Evolutionary conservation across 2,888 invertebrate species (phyloP), one percentile per base, ranked within the genome.

Genomic region (Teleogryllus oceanicus): DNA sequence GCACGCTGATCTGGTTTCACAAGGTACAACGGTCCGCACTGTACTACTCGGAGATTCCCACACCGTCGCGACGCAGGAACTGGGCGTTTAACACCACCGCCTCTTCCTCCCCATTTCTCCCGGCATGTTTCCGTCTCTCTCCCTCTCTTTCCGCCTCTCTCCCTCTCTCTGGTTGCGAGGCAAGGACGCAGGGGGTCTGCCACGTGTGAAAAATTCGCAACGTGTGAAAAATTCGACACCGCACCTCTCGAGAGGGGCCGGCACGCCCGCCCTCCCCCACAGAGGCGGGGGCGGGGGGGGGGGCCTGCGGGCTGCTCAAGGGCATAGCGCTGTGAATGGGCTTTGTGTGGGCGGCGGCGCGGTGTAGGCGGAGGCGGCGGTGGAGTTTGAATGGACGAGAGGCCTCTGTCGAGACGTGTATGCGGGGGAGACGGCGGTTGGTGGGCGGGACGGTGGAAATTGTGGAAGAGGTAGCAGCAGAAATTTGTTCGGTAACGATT

Each of bases 161-260:
- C 37, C 37, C 37, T 37, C 37, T 37, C 37, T 37, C 37, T 8
- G 37, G 8, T 5, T 5, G 8, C 37, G 37, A 37, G 62, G 13
- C 62, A 62, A 62, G 62, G 62, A 62, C 62, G 16, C 37, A 37
- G 13, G 62, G 16, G 62, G 62, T 3, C 62, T 62, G 62, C n/a
- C 62, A 62, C 62, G 62, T 62, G 62, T 13, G 62, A 62, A n/a
- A 62, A 62, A 62, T 62, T 62, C 62, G 62, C 62, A 62, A 62
- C 62, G 62, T 62, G 62, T 62, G 62, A 62, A 62, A 62, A 62
- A 62, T 62, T 62, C 62, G 62, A 62, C 62, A 62, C 62, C n/a
- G 62, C 62, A 62, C 62, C n/a, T 13, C n/a, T 16, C 62, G 62
- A 4, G 5, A 8, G 62, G n/a, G 62, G 16, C 62, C 16, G 62